These are phyloP conservation scores for Umimayanthus chanpuru DNA, from an alignment of 92 coral and sea anemone genomes.

Conservation along the genomic window DNA sequence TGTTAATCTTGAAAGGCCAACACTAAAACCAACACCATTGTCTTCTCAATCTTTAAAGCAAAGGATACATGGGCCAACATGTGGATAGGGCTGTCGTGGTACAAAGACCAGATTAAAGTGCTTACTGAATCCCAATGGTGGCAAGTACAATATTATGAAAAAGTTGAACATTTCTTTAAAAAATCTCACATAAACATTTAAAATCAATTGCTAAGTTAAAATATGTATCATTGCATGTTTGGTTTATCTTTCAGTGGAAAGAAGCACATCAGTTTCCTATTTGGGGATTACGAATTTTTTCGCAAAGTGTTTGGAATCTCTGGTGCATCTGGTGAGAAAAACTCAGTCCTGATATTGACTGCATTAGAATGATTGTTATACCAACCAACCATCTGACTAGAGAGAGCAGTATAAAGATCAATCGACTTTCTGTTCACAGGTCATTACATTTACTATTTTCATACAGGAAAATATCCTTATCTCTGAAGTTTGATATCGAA, in stretches of 20 bases:
- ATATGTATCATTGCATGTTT: neutral
- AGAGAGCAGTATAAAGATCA: neutral
- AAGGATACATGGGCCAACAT: too few species aligned
- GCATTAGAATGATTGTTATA: neutral
- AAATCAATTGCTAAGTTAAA: neutral
- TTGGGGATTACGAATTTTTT: neutral
- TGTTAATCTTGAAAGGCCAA: slow-evolving; percentile 29
- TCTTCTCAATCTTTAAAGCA: too few species aligned
- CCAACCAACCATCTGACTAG: neutral
- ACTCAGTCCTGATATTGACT: neutral
- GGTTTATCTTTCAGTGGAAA: too few species aligned
- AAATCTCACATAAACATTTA: too few species aligned
- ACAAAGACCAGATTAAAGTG: slow-evolving; percentile 12
- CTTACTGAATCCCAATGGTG: slow-evolving; percentile 34
- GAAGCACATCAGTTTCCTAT: too few species aligned
- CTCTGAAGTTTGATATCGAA: slow-evolving; percentile 15
- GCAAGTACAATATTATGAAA: neutral
- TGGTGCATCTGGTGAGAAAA: slow-evolving; percentile 14
- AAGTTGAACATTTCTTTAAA: too few species aligned
- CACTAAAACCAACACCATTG: neutral
- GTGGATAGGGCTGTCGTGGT: neutral
- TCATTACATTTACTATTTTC: neutral
- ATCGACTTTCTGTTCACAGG: neutral
- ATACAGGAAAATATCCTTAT: slow-evolving; percentile 19
- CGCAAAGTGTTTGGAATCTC: slow-evolving; percentile 22